These are phyloP conservation scores for Tyrannus savana DNA, from an alignment of 2,113 vertebrate species.

Conservation along the genomic window DNA sequence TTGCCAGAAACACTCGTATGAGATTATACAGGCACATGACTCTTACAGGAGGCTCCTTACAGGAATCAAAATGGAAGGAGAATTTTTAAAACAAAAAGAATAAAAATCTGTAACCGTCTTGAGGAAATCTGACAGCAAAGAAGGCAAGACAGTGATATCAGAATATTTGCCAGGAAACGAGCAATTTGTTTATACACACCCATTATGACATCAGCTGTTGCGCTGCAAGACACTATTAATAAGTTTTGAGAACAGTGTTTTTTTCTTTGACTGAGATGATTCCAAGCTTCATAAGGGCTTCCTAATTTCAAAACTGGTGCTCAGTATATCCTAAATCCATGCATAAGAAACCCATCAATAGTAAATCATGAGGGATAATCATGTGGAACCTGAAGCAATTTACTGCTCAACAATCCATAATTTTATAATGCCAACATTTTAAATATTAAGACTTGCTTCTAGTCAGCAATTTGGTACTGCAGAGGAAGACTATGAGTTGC, in stretches of 20 bases:
- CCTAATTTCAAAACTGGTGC: not conserved
- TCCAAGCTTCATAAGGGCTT: not conserved
- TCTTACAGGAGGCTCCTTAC: not conserved
- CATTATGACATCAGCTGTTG: conserved; percentile 41
- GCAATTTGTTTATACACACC: conserved; percentile 40
- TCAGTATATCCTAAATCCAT: not conserved
- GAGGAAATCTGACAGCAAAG: conserved; percentile 30
- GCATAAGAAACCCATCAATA: not conserved
- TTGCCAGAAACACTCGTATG: not conserved
- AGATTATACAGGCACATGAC: not conserved
- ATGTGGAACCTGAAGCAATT: not conserved
- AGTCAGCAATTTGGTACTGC: not conserved
- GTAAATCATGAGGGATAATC: not conserved
- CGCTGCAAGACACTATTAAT: not conserved
- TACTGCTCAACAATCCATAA: not conserved
- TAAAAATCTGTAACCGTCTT: not conserved
- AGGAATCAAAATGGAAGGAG: not conserved
- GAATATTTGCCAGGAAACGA: not conserved
- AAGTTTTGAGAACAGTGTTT: not conserved
- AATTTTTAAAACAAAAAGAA: not conserved
- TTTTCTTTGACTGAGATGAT: not conserved
- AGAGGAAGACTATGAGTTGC: not conserved
- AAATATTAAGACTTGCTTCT: not conserved
- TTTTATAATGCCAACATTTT: not conserved
- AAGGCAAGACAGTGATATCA: not conserved